Percentiles rank a stretch among this genome's conserved stretches.
Conservation (phyloP, 2,797 vertebrate genomes). For the Heterohyrax brucei region DNA sequence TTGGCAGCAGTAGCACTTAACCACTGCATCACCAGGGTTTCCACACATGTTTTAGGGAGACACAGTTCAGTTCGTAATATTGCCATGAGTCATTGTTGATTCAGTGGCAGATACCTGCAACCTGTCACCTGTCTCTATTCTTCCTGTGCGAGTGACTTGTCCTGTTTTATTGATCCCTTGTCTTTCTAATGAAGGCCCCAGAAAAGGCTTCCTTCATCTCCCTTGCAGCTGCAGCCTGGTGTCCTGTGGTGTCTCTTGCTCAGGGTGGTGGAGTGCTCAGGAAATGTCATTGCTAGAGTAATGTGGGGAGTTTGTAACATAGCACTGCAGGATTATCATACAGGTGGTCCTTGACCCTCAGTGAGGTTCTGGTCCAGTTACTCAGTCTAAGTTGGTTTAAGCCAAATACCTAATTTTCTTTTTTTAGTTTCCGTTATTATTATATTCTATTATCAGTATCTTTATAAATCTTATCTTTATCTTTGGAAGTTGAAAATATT, state of each 20-base stretch:
- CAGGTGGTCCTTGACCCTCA: too few relatives aligned
- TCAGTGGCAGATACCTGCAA: background rate
- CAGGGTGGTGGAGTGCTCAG: background rate
- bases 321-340: background rate
- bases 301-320: too few relatives aligned
- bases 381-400: background rate
- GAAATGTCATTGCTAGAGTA: background rate
- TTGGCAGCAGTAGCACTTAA: too few relatives aligned
- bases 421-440: background rate
- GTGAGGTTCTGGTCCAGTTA: too few relatives aligned
- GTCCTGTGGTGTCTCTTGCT: fast-evolving
- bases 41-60: too few relatives aligned
- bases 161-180: background rate
- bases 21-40: too few relatives aligned
- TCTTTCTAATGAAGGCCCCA: background rate
- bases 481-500: too few relatives aligned
- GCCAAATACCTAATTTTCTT: background rate
- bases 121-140: background rate
- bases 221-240: fast-evolving
- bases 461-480: too few relatives aligned
- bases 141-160: background rate
- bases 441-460: background rate
- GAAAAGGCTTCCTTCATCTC: background rate
- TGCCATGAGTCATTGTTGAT: too few relatives aligned
- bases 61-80: too few relatives aligned